Conservation (phyloP, 2,113 vertebrate genomes). For the Benitochromis conjunctus region DNA sequence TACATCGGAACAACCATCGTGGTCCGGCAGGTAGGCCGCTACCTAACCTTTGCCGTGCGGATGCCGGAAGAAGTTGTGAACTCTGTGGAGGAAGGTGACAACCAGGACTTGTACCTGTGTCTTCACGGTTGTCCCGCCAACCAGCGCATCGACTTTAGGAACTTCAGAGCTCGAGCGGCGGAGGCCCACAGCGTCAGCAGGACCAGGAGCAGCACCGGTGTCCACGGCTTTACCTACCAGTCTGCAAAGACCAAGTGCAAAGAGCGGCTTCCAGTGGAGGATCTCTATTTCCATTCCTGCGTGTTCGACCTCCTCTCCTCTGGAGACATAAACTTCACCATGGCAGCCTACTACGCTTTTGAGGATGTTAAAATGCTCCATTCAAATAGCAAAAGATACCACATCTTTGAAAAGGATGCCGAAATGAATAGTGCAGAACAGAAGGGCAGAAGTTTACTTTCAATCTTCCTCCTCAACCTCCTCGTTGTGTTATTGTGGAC, state of each 20-base stretch:
- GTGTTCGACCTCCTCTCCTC: conserved; percentile 96
- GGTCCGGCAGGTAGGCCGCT: conserved; percentile 92
- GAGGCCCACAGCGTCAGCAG: conserved; percentile 57
- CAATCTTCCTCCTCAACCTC: conserved; percentile 35
- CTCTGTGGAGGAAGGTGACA: conserved; percentile 87
- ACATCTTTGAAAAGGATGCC: conserved; percentile 84
- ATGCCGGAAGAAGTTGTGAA: conserved; percentile 95
- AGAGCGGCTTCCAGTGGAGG: conserved; percentile 92
- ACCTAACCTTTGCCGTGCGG: conserved; percentile 91
- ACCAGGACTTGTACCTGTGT: conserved; percentile 93
- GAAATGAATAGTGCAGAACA: conserved; percentile 18
- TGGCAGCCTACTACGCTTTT: conserved; percentile 96
- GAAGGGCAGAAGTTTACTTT: neutral
- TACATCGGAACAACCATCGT: conserved; percentile 97
- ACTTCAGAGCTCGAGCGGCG: conserved; percentile 60
- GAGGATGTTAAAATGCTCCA: conserved; percentile 95
- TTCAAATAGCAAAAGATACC: conserved; percentile 88
- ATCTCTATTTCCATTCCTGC: conserved; percentile 95
- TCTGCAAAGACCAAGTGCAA: conserved; percentile 87
- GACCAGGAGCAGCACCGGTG: conserved; percentile 35
- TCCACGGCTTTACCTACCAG: conserved; percentile 80
- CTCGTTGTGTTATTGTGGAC: conserved; percentile 65
- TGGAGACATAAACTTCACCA: conserved; percentile 93
- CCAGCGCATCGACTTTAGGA: conserved; percentile 90
- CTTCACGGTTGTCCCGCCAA: conserved; percentile 89